Base-by-base conservation (phyloP, 2,113 vertebrate species). In the Ancistrus triradiatus region DNA sequence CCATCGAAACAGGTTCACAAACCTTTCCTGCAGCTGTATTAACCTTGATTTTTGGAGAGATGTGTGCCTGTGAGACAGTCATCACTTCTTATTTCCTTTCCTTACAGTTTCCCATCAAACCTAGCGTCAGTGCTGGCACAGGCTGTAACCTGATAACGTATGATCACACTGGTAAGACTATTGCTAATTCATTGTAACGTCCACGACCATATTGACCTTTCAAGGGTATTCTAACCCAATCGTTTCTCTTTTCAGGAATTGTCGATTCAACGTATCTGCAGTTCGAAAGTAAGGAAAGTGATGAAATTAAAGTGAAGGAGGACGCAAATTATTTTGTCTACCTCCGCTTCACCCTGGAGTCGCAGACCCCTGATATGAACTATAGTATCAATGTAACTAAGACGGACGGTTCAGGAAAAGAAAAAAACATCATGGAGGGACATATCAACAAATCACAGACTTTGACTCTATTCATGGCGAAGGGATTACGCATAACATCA, bases 301-400 rank as follows among this genome's bases (percentile, higher is more conserved):
- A 6, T 15, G 10, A 1, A 11, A 2, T 0, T 0, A 3, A 1
- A 18, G 35, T 74, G 19, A 28, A 2, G 3, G 0, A 24, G n/a
- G 75, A 78, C 1, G 86, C 81, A 18, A 48, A 49, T 14, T 85
- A 76, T 72, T 81, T 82, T 27, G n/a, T 87, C 7, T 80, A 33
- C 68, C 74, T 85, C 15, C 77, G 72, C 35, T 67, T 85, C 60
- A 74, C 77, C 11, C 58, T 38, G 1, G 2, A 10, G 9, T 0
- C 1, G 2, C 0, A 0, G 0, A 4, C 5, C 2, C 3, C 6
- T 9, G 3, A 5, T 1, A 0, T 1, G 0, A 8, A 9, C 6
- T 1, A 4, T 14, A 42, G 11, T 15, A 5, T 42, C 11, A n/a
- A 2, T 18, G 62, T 0, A 0, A 72, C 83, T 28, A 58, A 0